Evolutionary conservation across 2,797 vertebrate genomes (phyloP), one percentile per base, ranked within the genome.

Genomic region (Momotus momota): DNA sequence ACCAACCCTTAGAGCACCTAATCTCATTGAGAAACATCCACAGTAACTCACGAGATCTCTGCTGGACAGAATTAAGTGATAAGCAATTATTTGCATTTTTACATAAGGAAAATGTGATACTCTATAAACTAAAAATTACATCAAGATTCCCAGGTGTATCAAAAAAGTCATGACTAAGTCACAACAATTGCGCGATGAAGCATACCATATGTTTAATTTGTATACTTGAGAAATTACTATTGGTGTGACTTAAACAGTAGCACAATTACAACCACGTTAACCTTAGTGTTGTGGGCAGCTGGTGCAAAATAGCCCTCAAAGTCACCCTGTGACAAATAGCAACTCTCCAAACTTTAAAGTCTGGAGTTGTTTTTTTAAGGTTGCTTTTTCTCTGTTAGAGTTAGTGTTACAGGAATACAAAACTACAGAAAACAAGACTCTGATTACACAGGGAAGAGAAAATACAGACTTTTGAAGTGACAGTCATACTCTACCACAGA

Each of bases 91-190:
- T 11, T 52, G 10, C 25, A 70, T 5, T 12, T 17, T 45, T 31
- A 52, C 18, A 12, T 67, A 93, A 88, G 70, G 75, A 83, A 91
- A 77, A 7, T 38, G 16, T 43, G 52, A 64, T 51, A 52, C 27
- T 31, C 14, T 31, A 55, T 22, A 91, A 77, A 45, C 45, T 17
- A 54, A 84, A 84, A 93, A 84, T 71, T 80, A 95, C 48, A 61
- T 69, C 29, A 88, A 38, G 67, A 81, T 65, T 93, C 67, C 54
- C 82, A 89, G 77, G 93, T 58, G 87, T 90, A 97, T 93, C 85
- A 94, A 81, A 83, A 35, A 82, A 90, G 71, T 40, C 19, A 27
- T 90, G 88, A 94, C 82, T 96, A 95, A 94, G 57, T 41, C 82
- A 52, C 41, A 69, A 40, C 23, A 87, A 75, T 82, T 96, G 90